Base-by-base conservation (phyloP, 2,113 vertebrate genomes). In the Herpailurus yagouaroundi region DNA sequence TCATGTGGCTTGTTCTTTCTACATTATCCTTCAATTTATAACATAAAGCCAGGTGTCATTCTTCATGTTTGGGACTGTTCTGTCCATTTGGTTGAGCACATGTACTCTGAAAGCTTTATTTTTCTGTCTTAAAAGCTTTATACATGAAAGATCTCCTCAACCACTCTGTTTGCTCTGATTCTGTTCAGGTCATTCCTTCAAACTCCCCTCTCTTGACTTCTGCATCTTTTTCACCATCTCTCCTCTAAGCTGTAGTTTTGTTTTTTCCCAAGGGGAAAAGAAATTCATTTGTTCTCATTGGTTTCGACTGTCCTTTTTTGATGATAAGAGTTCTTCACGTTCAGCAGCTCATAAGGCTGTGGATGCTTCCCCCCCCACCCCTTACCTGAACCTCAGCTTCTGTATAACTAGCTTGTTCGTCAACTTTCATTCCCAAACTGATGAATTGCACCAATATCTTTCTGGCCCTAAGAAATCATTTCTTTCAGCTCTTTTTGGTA, bases 171-270 rank as follows among this genome's bases (percentile, higher is more conserved):
- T 50, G 50, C 15, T 69, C 60, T 68, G 41, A 92, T 12, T 71
- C 41, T 77, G 5, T 88, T 84, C 41, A 80, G 31, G 21, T 52
- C 25, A 4, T 14, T 89, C 45, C 77, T 91, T 83, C 64, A 88
- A 18, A 48, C 23, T 66, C n/a, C 31, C n/a, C 5, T 85, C 18
- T 91, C 69, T 73, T 57, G 38, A 73, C 57, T 83, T 91, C 29
- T 50, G 12, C 38, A 29, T 89, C 10, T 68, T 85, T 91, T 85
- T 95, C 25, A 52, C 23, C 74, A 1, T 83, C 88, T 77, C n/a
- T 80, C 57, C 48, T 96, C 63, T 82, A 36, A 76, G 18, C 52
- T 95, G 95, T 84, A 38, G 74, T 69, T 96, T 82, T 84, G 1
- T 41, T 80, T 86, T 66, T 64, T 41, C 33, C 29, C 5, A 8